phyloP scores from a whole-genome alignment of 1,140 invertebrate genomes.

The Grapholita molesta region DNA sequence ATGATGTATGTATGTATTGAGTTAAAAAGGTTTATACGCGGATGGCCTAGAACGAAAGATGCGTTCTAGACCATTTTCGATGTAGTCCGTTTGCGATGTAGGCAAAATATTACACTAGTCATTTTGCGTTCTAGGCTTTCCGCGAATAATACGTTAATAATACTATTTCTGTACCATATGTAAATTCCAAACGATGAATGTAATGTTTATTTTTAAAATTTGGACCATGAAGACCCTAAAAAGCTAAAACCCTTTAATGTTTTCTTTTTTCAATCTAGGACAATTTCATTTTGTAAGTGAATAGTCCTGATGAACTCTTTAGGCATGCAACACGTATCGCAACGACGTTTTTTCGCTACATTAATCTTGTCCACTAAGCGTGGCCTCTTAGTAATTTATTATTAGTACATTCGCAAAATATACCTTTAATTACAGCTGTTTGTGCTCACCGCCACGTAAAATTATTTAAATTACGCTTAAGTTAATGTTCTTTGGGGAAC shows the following conservation, averaged over 20 bases:
- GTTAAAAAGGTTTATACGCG: no score
- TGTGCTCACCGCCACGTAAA: constrained; percentile 63
- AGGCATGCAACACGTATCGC: constrained; percentile 16
- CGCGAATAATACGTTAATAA: no score
- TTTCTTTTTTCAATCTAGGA: background rate
- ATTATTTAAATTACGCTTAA: constrained; percentile 71
- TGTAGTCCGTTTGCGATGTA: no score
- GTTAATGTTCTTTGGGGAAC: constrained; percentile 60
- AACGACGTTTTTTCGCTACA: constrained; percentile 22
- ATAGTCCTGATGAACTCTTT: constrained; percentile 3
- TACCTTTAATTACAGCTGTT: constrained; percentile 65
- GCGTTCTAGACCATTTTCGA: no score
- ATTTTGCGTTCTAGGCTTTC: no score
- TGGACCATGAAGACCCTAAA: background rate
- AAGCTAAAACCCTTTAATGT: background rate
- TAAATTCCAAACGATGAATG: background rate
- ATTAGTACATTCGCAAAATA: constrained; percentile 43
- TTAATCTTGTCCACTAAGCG: constrained; percentile 29
- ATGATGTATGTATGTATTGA: no score
- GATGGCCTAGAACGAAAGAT: no score
- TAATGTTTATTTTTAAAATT: background rate
- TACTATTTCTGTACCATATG: no score
- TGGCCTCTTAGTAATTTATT: constrained; percentile 30
- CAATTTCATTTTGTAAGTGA: constrained; percentile 25
- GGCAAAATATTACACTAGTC: no score